A percentile compares a stretch with the other conserved stretches of the same genome.
Conservation (phyloP, 2,888 invertebrate species). For the Macaria liturata region DNA sequence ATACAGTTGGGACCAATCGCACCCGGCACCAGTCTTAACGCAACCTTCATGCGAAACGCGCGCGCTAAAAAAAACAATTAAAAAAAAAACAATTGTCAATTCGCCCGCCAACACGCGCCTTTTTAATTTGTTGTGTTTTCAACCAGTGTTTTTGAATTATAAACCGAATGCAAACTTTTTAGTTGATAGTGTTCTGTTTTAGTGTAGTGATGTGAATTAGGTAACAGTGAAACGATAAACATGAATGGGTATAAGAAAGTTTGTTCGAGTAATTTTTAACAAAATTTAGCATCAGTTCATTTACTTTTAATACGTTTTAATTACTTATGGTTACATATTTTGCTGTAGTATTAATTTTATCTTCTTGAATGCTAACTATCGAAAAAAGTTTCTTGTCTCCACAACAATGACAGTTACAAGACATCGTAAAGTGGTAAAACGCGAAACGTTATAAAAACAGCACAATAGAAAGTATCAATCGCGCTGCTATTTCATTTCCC, state of each 20-base stretch:
- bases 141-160: constrained; percentile 21
- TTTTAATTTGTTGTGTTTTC: constrained; percentile 9
- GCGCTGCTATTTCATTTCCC: constrained; percentile 13
- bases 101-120: constrained; percentile 6
- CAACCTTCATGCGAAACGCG: constrained; percentile 50
- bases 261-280: neutral
- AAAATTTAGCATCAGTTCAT: neutral
- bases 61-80: constrained; percentile 45
- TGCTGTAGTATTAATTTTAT: too few relatives aligned
- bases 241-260: constrained; percentile 1
- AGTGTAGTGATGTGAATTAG: constrained; percentile 26
- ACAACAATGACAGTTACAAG: constrained; percentile 26
- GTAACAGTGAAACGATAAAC: constrained; percentile 23
- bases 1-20: constrained; percentile 38
- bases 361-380: too few relatives aligned
- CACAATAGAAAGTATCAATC: constrained; percentile 32
- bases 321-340: too few relatives aligned
- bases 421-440: constrained; percentile 14
- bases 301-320: too few relatives aligned
- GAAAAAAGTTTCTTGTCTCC: constrained; percentile 23
- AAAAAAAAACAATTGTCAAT: constrained; percentile 17
- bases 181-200: constrained; percentile 1
- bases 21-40: constrained; percentile 66
- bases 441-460: constrained; percentile 25
- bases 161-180: constrained; percentile 6